Evolutionary conservation across 1,140 invertebrate species (phyloP).

Genomic region (Leptinotarsa defecta): DNA sequence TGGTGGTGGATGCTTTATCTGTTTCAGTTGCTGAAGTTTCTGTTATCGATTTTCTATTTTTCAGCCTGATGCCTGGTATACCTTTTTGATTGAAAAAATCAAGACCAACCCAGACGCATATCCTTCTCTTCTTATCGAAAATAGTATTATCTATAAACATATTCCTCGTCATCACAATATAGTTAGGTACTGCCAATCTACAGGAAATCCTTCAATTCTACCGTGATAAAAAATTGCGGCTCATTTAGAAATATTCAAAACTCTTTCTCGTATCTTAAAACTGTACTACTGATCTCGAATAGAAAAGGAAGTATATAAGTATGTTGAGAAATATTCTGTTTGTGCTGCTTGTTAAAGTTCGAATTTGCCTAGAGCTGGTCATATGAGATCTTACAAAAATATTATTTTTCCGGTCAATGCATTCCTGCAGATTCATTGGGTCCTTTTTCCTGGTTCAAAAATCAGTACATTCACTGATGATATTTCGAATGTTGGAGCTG

Average conservation of each 20-base stretch:
- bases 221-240: slow-evolving; percentile 16
- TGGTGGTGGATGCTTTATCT: slow-evolving; percentile 16
- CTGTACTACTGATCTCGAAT: slow-evolving; percentile 21
- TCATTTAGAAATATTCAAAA: neutral
- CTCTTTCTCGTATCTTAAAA: slow-evolving; percentile 18
- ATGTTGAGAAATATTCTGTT: neutral
- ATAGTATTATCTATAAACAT: slow-evolving; percentile 18
- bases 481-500: no score
- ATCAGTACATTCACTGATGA: no score
- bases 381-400: no score
- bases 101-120: slow-evolving; percentile 4
- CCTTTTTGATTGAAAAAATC: neutral
- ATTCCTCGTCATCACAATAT: neutral
- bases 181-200: slow-evolving; percentile 17
- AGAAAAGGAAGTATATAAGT: neutral
- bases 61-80: neutral
- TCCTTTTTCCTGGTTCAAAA: no score
- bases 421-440: no score
- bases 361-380: no score
- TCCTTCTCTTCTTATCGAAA: neutral
- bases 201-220: slow-evolving; percentile 1
- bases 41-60: slow-evolving; percentile 1
- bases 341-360: no score
- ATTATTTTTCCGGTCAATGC: no score
- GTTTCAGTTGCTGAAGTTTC: slow-evolving; percentile 1